These are phyloP conservation scores for Adelges cooleyi DNA, from an alignment of 1,140 invertebrate genomes.

Conservation along the genomic window DNA sequence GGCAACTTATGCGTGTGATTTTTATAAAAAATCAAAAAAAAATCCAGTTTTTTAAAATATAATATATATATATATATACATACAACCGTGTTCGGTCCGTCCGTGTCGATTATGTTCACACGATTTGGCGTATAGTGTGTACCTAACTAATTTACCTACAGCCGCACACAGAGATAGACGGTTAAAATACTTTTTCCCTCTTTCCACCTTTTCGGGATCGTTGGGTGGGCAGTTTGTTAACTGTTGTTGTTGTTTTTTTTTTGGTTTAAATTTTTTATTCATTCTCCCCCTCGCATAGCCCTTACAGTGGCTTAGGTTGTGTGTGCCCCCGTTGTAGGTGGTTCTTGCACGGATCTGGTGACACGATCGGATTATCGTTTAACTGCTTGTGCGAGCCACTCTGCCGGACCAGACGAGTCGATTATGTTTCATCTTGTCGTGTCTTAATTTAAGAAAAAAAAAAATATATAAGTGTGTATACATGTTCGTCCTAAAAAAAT, in stretches of 20 bases:
- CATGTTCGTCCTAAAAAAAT: too few relatives aligned
- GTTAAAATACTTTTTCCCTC: neutral
- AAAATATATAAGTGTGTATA: neutral
- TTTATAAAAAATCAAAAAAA: neutral
- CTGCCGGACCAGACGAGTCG: neutral
- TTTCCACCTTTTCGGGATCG: neutral
- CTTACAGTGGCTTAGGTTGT: too few relatives aligned
- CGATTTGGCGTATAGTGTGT: conserved; percentile 26
- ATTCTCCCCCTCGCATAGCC: neutral
- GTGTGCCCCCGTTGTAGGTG: conserved; percentile 20
- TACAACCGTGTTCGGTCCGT: conserved; percentile 14
- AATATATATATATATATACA: too few relatives aligned
- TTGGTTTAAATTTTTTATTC: too few relatives aligned
- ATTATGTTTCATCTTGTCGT: conserved; percentile 23
- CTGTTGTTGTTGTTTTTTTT: too few relatives aligned
- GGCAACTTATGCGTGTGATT: conserved; percentile 22
- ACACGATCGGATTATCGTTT: conserved; percentile 20
- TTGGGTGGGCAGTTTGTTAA: conserved; percentile 25
- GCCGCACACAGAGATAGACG: neutral
- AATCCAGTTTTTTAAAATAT: neutral
- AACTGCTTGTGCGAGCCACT: conserved; percentile 6
- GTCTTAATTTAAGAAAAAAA: neutral
- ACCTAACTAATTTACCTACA: conserved; percentile 10
- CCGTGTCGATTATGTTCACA: conserved; percentile 27
- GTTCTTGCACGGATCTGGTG: conserved; percentile 13